Evolutionary conservation across 2,113 vertebrate species (phyloP).

Genomic region (human): GRCh38 chrX:89051501-89052000

Average conservation of each 20-base stretch:
- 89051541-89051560: neutral
- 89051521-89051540: neutral
- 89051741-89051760: neutral
- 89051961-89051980: neutral
- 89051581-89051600: neutral
- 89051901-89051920: neutral
- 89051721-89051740: neutral
- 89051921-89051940: neutral
- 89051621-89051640: neutral
- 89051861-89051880: neutral
- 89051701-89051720: neutral
- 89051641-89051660: neutral
- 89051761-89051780: neutral
- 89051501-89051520: neutral
- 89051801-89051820: neutral
- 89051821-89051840: neutral
- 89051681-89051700: neutral
- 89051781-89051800: neutral
- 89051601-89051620: neutral
- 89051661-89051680: neutral
- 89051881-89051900: neutral
- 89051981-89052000: neutral
- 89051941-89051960: neutral
- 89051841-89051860: neutral
- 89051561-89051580: neutral